Percentiles rank a stretch among this genome's conserved stretches.
Conservation (phyloP, 2,113 vertebrate species). For the Chiloscyllium plagiosum region DNA sequence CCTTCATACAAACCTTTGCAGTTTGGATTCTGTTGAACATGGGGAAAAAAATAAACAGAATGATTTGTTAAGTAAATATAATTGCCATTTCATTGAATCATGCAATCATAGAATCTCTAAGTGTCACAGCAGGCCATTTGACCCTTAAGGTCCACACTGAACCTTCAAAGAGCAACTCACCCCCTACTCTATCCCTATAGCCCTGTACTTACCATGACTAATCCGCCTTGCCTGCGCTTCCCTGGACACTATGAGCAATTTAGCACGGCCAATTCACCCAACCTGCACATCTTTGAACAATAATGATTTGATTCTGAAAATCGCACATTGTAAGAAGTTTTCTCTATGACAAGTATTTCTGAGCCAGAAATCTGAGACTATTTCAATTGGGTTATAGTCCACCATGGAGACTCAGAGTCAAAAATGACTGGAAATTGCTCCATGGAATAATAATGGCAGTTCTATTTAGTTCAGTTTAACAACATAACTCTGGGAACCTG, state of each 20-base stretch:
- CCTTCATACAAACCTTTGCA: background rate
- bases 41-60: background rate
- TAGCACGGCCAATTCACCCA: too few relatives aligned
- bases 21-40: background rate
- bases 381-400: background rate
- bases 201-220: too few relatives aligned
- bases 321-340: background rate
- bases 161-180: too few relatives aligned
- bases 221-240: too few relatives aligned
- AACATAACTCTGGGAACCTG: background rate
- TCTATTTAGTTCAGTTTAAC: background rate
- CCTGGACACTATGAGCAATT: too few relatives aligned
- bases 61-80: background rate
- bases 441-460: background rate
- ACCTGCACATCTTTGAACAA: too few relatives aligned
- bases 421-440: background rate
- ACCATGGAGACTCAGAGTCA: background rate
- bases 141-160: too few relatives aligned
- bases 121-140: too few relatives aligned
- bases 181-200: too few relatives aligned
- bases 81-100: background rate
- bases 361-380: background rate
- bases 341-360: background rate
- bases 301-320: background rate
- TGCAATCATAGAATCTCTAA: too few relatives aligned